Evolutionary conservation across 2,797 vertebrate genomes (phyloP).

Genomic region (Sternotherus odoratus): DNA sequence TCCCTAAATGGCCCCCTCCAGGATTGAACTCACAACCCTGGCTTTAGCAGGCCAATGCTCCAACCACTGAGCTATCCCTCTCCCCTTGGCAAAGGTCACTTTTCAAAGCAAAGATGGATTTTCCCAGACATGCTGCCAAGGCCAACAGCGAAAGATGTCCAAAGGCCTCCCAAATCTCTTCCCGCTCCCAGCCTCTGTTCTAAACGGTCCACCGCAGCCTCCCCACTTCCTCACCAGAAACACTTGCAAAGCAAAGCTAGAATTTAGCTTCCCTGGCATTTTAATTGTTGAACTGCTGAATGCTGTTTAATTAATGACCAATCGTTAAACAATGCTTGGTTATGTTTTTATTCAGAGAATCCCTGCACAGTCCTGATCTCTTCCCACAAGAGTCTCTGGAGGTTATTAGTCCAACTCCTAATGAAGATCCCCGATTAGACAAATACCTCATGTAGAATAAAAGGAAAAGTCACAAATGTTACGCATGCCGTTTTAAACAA

Average conservation of each 20-base stretch:
- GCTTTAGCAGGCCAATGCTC: too few relatives aligned
- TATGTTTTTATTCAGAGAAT: background rate
- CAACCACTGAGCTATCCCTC: too few relatives aligned
- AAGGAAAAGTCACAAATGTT: background rate
- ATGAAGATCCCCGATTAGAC: background rate
- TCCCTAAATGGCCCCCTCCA: too few relatives aligned
- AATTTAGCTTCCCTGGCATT: slow-evolving; percentile 57
- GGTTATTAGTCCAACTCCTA: slow-evolving; percentile 19
- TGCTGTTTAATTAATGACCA: slow-evolving; percentile 28
- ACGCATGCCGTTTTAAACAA: background rate
- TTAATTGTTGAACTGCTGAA: slow-evolving; percentile 40
- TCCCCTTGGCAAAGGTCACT: background rate
- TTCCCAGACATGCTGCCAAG: background rate
- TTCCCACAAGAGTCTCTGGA: slow-evolving; percentile 5
- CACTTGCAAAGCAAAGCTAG: background rate
- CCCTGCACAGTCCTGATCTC: slow-evolving; percentile 7
- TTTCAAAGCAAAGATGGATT: background rate
- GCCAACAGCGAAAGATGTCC: background rate
- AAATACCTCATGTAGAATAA: background rate
- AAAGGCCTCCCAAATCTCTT: background rate
- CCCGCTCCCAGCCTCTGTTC: background rate
- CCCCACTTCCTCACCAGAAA: background rate
- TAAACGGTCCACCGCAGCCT: background rate
- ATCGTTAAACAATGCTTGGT: background rate
- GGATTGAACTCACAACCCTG: too few relatives aligned